phyloP scores from a whole-genome alignment of 2,113 vertebrate species.

The Manacus vitellinus region DNA sequence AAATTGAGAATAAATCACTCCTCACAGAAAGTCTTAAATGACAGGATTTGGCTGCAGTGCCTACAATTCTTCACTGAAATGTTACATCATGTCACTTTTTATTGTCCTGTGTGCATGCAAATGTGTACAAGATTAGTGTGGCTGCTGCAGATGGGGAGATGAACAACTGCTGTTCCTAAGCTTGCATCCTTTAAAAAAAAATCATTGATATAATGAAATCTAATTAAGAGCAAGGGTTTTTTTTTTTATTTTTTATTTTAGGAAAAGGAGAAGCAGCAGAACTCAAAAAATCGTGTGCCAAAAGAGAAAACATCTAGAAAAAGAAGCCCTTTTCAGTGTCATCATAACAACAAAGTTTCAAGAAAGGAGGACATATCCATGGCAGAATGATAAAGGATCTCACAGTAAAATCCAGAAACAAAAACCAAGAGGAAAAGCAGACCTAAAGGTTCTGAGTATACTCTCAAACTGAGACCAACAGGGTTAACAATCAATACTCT shows the following conservation, averaged over 20 bases:
- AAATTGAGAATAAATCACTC: constrained; percentile 24
- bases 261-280: neutral
- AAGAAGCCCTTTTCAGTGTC: neutral
- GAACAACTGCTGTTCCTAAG: neutral
- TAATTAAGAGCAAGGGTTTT: neutral
- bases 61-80: constrained; percentile 35
- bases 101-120: constrained; percentile 9
- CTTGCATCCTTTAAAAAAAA: neutral
- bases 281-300: neutral
- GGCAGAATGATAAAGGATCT: neutral
- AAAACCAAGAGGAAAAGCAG: neutral
- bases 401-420: neutral
- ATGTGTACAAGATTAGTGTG: constrained; percentile 22
- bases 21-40: constrained; percentile 39
- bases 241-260: neutral
- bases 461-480: neutral
- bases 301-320: neutral
- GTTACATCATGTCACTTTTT: constrained; percentile 8
- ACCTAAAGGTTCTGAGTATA: neutral
- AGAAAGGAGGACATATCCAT: neutral
- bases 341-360: neutral
- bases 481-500: constrained; percentile 33
- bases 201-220: constrained; percentile 8
- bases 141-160: constrained; percentile 14
- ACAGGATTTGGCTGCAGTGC: constrained; percentile 1